These are phyloP conservation scores for Proteles cristata DNA, from an alignment of 2,113 vertebrate genomes.

Conservation along the genomic window DNA sequence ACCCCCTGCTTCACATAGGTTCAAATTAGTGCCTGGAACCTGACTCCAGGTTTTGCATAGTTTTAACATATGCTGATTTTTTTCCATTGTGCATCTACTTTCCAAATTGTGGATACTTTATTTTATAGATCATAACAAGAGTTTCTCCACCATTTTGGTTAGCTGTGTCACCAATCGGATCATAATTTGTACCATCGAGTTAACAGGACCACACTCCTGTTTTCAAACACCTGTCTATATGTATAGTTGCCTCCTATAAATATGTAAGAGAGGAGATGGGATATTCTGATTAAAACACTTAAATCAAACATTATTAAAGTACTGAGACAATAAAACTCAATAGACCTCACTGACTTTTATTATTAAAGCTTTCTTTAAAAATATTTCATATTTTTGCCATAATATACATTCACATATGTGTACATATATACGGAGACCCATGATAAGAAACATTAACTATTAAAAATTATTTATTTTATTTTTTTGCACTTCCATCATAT, in stretches of 20 bases:
- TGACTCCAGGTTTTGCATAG: background rate
- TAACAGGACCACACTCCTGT: background rate
- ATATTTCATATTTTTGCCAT: background rate
- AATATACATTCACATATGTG: background rate
- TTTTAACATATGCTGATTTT: background rate
- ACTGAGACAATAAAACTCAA: background rate
- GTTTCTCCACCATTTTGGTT: background rate
- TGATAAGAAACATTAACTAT: background rate
- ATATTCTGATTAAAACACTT: background rate
- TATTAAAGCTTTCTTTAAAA: conserved; percentile 25
- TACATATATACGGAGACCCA: background rate
- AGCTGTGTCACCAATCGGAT: background rate
- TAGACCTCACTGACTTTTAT: background rate
- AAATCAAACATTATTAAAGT: conserved; percentile 5
- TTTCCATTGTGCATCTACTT: background rate
- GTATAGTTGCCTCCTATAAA: background rate
- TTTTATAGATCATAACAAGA: background rate
- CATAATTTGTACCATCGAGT: background rate
- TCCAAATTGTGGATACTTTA: background rate
- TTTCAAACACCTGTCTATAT: background rate
- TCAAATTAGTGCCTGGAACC: background rate
- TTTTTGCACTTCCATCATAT: background rate
- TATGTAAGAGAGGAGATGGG: background rate
- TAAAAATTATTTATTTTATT: background rate
- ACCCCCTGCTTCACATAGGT: background rate